Percentiles rank a stretch among this genome's conserved stretches.
Evolutionary conservation across 2,888 invertebrate species (phyloP).

Genomic region (Trissoscelio sp.): DNA sequence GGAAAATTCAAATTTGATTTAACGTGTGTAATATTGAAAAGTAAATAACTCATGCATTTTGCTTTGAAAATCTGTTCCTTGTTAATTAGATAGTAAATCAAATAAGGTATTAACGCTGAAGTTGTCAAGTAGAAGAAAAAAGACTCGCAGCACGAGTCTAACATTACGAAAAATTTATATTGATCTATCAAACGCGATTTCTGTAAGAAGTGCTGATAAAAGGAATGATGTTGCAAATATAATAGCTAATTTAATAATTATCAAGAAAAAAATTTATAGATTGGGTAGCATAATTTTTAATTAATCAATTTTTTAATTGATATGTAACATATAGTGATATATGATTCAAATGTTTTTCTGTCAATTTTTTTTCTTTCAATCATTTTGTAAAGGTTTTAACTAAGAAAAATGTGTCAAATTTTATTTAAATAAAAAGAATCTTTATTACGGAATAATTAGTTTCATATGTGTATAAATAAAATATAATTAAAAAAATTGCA

Average conservation of each 20-base stretch:
- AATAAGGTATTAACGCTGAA: neutral
- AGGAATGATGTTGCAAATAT: constrained; percentile 18
- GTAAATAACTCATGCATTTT: neutral
- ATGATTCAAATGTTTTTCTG: no score
- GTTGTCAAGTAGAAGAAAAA: constrained; percentile 17
- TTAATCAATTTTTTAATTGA: neutral
- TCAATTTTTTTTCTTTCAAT: no score
- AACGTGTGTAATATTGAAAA: neutral
- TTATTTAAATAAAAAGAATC: no score
- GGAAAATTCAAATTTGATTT: no score
- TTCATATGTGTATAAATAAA: no score
- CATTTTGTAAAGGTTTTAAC: no score
- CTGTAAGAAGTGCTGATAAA: constrained; percentile 9
- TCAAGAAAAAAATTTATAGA: constrained; percentile 10
- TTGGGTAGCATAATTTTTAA: neutral
- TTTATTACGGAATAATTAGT: no score
- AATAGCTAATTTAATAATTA: constrained; percentile 18
- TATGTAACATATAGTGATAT: no score
- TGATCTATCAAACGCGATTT: constrained; percentile 11
- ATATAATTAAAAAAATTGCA: no score
- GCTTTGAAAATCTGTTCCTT: neutral
- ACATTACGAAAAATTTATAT: constrained; percentile 9
- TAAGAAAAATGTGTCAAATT: no score
- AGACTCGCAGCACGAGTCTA: neutral
- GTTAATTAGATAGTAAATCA: constrained; percentile 17